Evolutionary conservation across 2,888 invertebrate species (phyloP), one percentile per base, ranked within the genome.

Genomic region (Drosophila austrosaltans): DNA sequence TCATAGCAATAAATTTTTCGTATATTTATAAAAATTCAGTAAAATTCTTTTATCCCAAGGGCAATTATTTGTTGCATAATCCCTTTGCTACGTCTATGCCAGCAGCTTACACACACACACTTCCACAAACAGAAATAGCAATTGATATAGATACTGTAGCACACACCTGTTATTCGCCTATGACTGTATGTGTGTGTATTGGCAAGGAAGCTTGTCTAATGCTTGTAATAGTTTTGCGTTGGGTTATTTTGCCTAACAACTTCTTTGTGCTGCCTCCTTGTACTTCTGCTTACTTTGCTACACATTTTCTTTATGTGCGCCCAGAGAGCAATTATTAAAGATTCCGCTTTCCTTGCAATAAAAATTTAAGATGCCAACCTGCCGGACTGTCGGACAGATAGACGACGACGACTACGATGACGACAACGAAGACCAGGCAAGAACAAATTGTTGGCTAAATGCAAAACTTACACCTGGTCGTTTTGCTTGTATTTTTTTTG

Each of bases 321-420:
- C 85, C 63, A 42, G 87, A 85, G 85, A 85, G 85, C 85, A 87
- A 86, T 86, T 86, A 86, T 79, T 63, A 56, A 79, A 77, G 79
- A 87, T 82, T 85, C 77, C 77, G 87, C 81, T 81, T 79, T 76
- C 75, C 78, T 77, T 81, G 85, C 87, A 86, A 86, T 87, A 87
- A 81, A 87, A 85, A 81, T 85, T 77, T 85, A 85, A 87, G 85
- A 85, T 67, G 74, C 77, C 63, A 72, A 68, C 65, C 66, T 42
- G 67, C 42, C 65, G 28, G 73, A 28, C 59, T 25, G 22, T 12
- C 12, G 22, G 25, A 16, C 58, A 63, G 42, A 44, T 8, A 30
- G 7, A 58, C 42, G 48, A 61, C 57, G 57, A 56, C 48, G 30
- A 64, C 30, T 40, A 30, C 53, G 58, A 42, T 42, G 53, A 63